Conservation (phyloP, 2,888 invertebrate genomes). For the Meganola albula region DNA sequence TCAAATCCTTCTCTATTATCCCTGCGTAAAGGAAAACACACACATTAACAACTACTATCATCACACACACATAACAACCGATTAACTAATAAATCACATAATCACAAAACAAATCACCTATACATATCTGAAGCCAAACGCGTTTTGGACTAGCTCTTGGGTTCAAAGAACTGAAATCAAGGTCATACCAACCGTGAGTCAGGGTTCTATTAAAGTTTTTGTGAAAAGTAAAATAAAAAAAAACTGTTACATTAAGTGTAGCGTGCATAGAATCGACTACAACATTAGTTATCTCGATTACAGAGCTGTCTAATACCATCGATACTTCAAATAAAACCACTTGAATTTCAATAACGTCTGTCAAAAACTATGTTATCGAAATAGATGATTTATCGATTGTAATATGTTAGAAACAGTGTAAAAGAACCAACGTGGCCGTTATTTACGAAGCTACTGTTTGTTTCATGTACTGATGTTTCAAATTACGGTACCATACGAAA, state of each 20-base stretch:
- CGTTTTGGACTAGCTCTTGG: slow-evolving; percentile 30
- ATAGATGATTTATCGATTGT: no score
- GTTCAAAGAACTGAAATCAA: slow-evolving; percentile 65
- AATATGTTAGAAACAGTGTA: no score
- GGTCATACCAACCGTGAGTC: slow-evolving; percentile 60
- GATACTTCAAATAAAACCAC: no score
- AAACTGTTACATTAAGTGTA: slow-evolving; percentile 33
- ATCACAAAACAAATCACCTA: slow-evolving; percentile 38
- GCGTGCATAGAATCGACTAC: slow-evolving; percentile 22
- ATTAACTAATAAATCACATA: slow-evolving; percentile 17
- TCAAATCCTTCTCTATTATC: slow-evolving; percentile 61
- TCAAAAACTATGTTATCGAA: no score
- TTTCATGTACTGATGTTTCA: no score
- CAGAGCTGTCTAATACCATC: slow-evolving; percentile 14
- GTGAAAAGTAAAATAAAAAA: slow-evolving; percentile 41
- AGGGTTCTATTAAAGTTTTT: slow-evolving; percentile 54
- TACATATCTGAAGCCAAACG: slow-evolving; percentile 48
- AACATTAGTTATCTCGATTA: slow-evolving; percentile 22
- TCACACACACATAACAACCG: slow-evolving; percentile 17
- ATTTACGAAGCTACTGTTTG: no score
- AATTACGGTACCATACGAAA: no score
- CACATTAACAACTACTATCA: slow-evolving; percentile 18
- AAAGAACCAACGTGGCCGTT: no score
- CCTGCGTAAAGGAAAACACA: slow-evolving; percentile 37
- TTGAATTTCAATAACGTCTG: no score